Evolutionary conservation across 1,140 invertebrate species (phyloP).

Genomic region (Aphelenchoides besseyi): DNA sequence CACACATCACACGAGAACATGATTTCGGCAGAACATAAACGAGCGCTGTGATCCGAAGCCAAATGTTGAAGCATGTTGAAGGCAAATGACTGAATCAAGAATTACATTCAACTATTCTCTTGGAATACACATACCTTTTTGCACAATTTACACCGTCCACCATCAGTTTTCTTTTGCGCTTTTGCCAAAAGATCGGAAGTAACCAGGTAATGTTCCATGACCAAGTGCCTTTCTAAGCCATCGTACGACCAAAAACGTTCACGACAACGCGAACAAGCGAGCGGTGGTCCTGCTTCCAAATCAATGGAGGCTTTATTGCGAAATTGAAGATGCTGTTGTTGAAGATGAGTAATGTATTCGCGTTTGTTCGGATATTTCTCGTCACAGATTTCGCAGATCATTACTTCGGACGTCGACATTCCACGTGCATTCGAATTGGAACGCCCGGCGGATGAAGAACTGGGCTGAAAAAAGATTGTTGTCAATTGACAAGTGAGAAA

Average conservation of each 20-base stretch:
- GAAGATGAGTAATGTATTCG: conserved; percentile 40
- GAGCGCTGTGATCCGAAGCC: conserved; percentile 49
- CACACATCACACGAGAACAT: conserved; percentile 56
- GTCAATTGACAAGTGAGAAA: background rate
- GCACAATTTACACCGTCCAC: conserved; percentile 85
- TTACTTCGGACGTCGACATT: background rate
- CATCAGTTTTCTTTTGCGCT: conserved; percentile 87
- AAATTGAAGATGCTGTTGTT: conserved; percentile 49
- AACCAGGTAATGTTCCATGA: conserved; percentile 86
- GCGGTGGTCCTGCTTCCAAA: conserved; percentile 68
- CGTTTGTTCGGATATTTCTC: conserved; percentile 40
- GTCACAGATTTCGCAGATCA: conserved; percentile 55
- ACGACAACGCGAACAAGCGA: conserved; percentile 93
- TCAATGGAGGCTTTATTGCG: conserved; percentile 40
- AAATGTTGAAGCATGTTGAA: conserved; percentile 61
- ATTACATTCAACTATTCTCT: no score
- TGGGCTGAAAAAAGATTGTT: conserved; percentile 2
- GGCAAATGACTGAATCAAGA: conserved; percentile 51
- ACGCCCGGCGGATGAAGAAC: conserved; percentile 5
- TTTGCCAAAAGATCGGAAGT: conserved; percentile 92
- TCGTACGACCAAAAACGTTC: conserved; percentile 80
- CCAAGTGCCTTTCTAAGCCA: conserved; percentile 83
- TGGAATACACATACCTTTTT: conserved; percentile 68
- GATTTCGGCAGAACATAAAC: conserved; percentile 43
- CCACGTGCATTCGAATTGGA: no score